Conservation (phyloP, 2,888 invertebrate genomes). For the Cryptus armator region DNA sequence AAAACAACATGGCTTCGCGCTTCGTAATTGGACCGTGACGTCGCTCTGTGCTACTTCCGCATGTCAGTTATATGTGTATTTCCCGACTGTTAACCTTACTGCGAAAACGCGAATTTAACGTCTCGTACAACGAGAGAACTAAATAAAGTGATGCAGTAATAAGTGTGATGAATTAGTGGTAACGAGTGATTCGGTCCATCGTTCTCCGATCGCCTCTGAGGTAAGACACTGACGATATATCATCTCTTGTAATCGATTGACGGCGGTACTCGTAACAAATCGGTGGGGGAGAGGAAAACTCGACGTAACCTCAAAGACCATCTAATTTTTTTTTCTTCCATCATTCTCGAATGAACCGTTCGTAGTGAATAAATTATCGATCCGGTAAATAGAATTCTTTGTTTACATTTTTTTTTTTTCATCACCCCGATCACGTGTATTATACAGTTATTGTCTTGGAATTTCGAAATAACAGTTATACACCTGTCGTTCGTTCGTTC, state of each 20-base stretch:
- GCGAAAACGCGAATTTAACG: constrained; percentile 16
- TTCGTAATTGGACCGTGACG: constrained; percentile 33
- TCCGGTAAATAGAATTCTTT: not conserved
- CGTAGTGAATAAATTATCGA: not conserved
- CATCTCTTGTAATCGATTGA: too few species aligned
- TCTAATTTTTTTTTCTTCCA: not conserved
- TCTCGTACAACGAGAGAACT: constrained; percentile 9
- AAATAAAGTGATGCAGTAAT: constrained; percentile 37
- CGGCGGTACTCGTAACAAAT: not conserved
- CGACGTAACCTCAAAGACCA: constrained; percentile 36
- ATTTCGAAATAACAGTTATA: not conserved
- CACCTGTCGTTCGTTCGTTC: not conserved
- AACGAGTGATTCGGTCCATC: constrained; percentile 27
- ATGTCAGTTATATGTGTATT: constrained; percentile 27
- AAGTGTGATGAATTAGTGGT: constrained; percentile 23
- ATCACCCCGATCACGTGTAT: not conserved
- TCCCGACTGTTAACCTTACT: not conserved
- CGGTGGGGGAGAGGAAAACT: not conserved
- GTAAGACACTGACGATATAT: not conserved
- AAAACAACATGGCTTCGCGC: not conserved
- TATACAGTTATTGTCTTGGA: not conserved
- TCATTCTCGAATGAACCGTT: not conserved
- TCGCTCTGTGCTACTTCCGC: constrained; percentile 26
- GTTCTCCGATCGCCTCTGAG: not conserved
- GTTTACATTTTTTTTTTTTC: constrained; percentile 32